Percentiles rank a stretch among this genome's conserved stretches.
Evolutionary conservation across 2,888 invertebrate species (phyloP).

Genomic region (Chloroclysta siterata): DNA sequence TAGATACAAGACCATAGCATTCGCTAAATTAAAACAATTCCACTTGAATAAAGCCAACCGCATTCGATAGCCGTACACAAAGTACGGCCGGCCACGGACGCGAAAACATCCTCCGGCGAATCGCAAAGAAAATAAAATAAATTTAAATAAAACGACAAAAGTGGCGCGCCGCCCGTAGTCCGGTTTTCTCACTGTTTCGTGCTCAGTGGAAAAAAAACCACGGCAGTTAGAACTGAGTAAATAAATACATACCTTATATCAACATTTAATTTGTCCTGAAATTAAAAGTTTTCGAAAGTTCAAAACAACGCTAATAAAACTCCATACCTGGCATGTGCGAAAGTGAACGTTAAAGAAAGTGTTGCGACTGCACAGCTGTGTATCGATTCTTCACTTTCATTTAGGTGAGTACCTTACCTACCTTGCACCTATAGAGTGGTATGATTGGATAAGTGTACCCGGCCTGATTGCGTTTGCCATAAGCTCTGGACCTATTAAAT

Average conservation of each 20-base stretch:
- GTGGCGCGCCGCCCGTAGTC: constrained; percentile 49
- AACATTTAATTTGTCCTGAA: background rate
- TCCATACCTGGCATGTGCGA: constrained; percentile 25
- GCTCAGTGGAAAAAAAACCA: constrained; percentile 45
- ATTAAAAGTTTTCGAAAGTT: constrained; percentile 10
- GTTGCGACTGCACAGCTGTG: constrained; percentile 24
- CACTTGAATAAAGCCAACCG: constrained; percentile 60
- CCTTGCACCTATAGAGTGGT: background rate
- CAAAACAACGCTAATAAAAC: background rate
- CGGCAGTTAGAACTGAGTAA: constrained; percentile 4
- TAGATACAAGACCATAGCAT: constrained; percentile 36
- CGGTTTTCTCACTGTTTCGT: constrained; percentile 65
- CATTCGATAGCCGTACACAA: constrained; percentile 54
- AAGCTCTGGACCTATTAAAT: constrained; percentile 23
- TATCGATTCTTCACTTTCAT: constrained; percentile 39
- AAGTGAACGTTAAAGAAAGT: constrained; percentile 40
- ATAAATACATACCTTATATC: constrained; percentile 4
- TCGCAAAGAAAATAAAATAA: constrained; percentile 55
- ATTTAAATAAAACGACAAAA: constrained; percentile 66
- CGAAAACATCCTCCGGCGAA: constrained; percentile 59
- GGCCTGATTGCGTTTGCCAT: constrained; percentile 20
- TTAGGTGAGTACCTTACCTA: constrained; percentile 33
- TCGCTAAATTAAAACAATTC: constrained; percentile 66
- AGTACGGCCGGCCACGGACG: constrained; percentile 61
- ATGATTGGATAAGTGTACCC: constrained; percentile 6